phyloP scores from a whole-genome alignment of 2,113 vertebrate genomes.

The Amphilophus citrinellus region DNA sequence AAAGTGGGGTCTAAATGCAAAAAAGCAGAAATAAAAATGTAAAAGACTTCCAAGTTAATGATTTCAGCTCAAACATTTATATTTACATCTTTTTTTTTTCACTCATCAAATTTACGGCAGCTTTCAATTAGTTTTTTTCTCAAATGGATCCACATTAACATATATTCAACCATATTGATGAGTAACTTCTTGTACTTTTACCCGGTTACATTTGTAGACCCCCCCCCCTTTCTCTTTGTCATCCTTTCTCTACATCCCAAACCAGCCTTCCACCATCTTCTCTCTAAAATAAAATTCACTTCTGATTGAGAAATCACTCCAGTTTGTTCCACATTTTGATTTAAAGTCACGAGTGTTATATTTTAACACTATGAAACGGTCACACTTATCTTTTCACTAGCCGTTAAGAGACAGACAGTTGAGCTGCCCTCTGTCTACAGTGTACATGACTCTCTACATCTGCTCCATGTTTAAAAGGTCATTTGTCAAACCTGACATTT shows the following conservation, averaged over 20 bases:
- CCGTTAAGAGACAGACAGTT: conserved; percentile 66
- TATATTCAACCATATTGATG: neutral
- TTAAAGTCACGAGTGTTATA: conserved; percentile 32
- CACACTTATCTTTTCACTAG: conserved; percentile 61
- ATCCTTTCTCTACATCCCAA: neutral
- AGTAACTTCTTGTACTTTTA: neutral
- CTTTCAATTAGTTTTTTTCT: neutral
- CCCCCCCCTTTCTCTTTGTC: neutral
- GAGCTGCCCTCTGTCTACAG: conserved; percentile 70
- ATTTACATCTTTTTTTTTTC: too few species aligned
- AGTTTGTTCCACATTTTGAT: conserved; percentile 22
- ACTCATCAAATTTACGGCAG: neutral
- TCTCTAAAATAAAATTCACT: conserved; percentile 11
- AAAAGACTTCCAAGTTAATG: neutral
- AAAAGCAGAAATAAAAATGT: neutral
- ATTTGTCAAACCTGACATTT: conserved; percentile 84
- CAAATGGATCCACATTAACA: neutral
- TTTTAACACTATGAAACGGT: conserved; percentile 21
- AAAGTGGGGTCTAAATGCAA: too few species aligned
- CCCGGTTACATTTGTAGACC: neutral
- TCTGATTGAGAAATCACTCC: conserved; percentile 28
- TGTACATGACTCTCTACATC: conserved; percentile 77
- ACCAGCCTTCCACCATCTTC: neutral
- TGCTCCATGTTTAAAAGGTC: conserved; percentile 83
- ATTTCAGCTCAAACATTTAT: neutral